Base-by-base conservation (phyloP, 2,888 invertebrate species). In the Cryptophagus acutangulus region DNA sequence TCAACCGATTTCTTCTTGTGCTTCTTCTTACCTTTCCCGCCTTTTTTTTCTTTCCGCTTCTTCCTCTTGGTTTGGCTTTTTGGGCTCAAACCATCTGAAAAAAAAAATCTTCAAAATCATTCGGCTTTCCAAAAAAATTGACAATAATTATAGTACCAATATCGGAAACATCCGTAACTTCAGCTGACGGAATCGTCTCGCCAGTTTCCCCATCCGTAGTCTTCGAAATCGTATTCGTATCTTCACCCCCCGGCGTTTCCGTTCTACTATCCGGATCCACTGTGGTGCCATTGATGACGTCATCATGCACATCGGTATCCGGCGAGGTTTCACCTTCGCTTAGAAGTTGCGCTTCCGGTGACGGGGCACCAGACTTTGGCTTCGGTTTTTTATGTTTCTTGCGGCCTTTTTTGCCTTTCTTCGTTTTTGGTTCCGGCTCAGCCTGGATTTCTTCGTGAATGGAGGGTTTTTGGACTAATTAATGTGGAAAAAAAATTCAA, bases 1-100 rank as follows among this genome's bases (percentile, higher is more conserved):
- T 58, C 53, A 61, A 68, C 40, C 52, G 54, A 45, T 65, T 66
- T 55, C 60, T 42, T 59, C 51, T 30, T 46, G 36, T 46, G 51
- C 15, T 49, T 51, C 5, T 42, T 45, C 37, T 55, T 57, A 17
- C 48, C 50, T 24, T 45, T 51, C 29, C 55, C 53, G 16, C 50
- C 54, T 43, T 58, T 59, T 43, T 51, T 51, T 20, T 46, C 49
- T 36, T 46, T 49, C 43, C n/a, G n/a, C n/a, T 47, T 50, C 45
- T 53, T 14, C 31, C 4, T 17, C 12, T 33, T n/a, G n/a, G n/a
- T n/a, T n/a, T n/a, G n/a, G n/a, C n/a, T n/a, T n/a, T n/a, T n/a
- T n/a, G n/a, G n/a, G n/a, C n/a, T n/a, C n/a, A n/a, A n/a, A n/a
- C n/a, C 20, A 41, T 26, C 26, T 26, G 20, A 6, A 5, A 8